Evolutionary conservation across 2,888 invertebrate species (phyloP), one percentile per base, ranked within the genome.

Genomic region (Agriopis leucophaearia): DNA sequence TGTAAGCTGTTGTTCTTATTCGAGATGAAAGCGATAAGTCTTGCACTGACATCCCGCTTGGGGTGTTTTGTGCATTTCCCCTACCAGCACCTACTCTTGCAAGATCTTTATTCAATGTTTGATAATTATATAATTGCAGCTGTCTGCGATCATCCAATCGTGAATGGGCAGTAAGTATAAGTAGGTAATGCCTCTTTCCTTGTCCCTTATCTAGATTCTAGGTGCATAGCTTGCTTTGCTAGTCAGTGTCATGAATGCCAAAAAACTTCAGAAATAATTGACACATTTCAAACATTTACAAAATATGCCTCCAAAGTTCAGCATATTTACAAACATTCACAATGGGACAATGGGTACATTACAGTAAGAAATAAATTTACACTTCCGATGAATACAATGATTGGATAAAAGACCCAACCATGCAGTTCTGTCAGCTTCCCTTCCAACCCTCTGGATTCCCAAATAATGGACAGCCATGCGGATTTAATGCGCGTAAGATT

Each of bases 341-440:
- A 35, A 50, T 54, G 12, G 40, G 40, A 42, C 38, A 67, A 67
- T 59, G 63, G 62, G 60, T 27, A 67, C 58, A 35, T 35, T 55
- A 45, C 8, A 18, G 10, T 40, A 51, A 58, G 59, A 52, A 48
- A 35, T 16, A 44, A 16, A 55, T 45, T n/a, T 42, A 56, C n/a
- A 51, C 48, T 57, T 36, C 58, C 36, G 8, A 42, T 44, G 12
- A 56, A 38, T 18, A 71, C 52, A 74, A 74, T 75, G 73, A 61
- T 58, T 40, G 48, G 40, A 54, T 44, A 65, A 62, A 44, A 40
- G 52, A 16, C 50, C 52, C 75, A 77, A 75, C 66, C 74, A 91
- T 91, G 91, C 88, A 90, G 81, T 86, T 66, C 75, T 82, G 76
- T 75, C 81, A 77, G 67, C 78, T 48, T 55, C 40, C 56, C 51